Percentiles rank a stretch among this genome's conserved stretches.
These are phyloP conservation scores for Isichthys henryi DNA, from an alignment of 2,113 vertebrate species.

Conservation along the genomic window DNA sequence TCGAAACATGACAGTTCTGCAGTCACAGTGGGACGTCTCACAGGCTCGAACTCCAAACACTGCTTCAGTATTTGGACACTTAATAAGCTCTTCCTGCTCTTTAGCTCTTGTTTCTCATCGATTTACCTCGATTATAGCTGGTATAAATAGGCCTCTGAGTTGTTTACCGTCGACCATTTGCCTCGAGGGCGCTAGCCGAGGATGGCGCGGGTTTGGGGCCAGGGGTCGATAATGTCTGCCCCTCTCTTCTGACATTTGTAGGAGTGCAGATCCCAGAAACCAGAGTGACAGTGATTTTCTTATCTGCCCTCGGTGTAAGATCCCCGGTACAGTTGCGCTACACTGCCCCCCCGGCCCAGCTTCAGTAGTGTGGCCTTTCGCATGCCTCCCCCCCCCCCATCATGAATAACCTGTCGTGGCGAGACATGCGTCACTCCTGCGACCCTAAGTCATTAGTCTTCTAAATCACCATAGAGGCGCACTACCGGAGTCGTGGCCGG, in stretches of 20 bases:
- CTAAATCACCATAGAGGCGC: neutral
- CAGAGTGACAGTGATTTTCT: neutral
- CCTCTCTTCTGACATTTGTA: neutral
- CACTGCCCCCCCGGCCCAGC: neutral
- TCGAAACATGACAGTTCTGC: neutral
- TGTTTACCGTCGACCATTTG: neutral
- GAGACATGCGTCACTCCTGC: no score
- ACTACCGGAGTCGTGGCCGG: neutral
- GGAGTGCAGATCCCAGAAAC: neutral
- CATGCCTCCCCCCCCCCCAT: neutral
- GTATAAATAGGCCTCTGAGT: neutral
- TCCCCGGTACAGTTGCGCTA: neutral
- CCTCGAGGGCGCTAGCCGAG: neutral
- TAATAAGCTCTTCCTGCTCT: neutral
- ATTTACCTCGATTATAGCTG: neutral
- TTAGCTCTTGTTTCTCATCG: neutral
- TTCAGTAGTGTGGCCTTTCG: neutral
- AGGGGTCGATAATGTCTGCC: neutral
- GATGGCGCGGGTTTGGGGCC: neutral
- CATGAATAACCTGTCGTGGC: neutral
- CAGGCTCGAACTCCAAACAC: no score
- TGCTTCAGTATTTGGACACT: neutral
- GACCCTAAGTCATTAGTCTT: neutral
- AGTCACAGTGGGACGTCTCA: neutral
- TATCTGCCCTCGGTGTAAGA: neutral